phyloP scores from a whole-genome alignment of 2,888 invertebrate species.

The Ochropacha duplaris region DNA sequence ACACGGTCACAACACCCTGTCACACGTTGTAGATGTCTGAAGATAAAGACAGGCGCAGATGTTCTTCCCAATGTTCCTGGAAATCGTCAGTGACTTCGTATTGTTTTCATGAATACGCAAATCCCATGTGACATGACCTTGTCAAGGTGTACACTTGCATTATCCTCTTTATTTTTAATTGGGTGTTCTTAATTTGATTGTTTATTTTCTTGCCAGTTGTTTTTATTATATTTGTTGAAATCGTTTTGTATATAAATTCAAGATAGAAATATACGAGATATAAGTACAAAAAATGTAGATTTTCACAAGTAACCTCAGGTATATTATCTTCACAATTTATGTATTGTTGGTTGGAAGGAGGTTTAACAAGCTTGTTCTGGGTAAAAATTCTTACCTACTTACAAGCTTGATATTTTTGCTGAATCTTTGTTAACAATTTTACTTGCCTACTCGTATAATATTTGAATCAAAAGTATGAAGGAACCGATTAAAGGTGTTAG shows the following conservation, averaged over 20 bases:
- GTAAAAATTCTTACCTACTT: neutral
- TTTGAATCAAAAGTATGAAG: too few relatives aligned
- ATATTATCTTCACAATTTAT: neutral
- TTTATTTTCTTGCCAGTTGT: neutral
- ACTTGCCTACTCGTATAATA: too few relatives aligned
- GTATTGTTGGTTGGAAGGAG: neutral
- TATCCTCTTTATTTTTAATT: neutral
- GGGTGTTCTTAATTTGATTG: neutral
- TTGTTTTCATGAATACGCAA: conserved; percentile 52
- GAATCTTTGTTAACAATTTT: neutral
- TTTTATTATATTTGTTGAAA: neutral
- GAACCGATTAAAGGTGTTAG: too few relatives aligned
- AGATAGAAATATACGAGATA: neutral
- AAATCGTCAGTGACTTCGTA: conserved; percentile 45
- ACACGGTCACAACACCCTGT: conserved; percentile 44
- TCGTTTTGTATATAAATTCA: too few relatives aligned
- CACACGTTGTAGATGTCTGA: conserved; percentile 53
- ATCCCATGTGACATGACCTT: conserved; percentile 54
- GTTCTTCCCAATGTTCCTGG: conserved; percentile 52
- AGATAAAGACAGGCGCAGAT: conserved; percentile 73
- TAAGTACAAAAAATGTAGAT: neutral
- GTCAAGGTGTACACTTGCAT: conserved; percentile 38
- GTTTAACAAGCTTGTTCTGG: conserved; percentile 10
- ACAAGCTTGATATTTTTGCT: neutral
- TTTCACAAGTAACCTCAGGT: neutral